phyloP scores from a whole-genome alignment of 64 coral and sea anemone species.

The Exaiptasia diaphana region DNA sequence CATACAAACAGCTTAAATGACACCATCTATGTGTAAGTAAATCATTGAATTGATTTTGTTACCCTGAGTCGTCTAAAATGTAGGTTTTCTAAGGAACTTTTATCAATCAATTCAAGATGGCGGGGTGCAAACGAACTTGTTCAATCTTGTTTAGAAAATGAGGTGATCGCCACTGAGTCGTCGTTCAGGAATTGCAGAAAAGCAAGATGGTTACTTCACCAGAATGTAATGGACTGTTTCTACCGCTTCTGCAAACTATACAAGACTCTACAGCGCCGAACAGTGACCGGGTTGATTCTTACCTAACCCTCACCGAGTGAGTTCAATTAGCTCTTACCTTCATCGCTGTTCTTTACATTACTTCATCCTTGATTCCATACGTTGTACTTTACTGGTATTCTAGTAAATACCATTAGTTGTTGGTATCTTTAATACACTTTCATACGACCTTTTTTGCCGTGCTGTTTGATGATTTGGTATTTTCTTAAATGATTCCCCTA shows the following conservation, averaged over 20 bases:
- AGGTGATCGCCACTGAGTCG: background rate
- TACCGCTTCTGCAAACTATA: constrained; percentile 44
- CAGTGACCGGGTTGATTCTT: constrained; percentile 39
- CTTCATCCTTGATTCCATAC: too few relatives aligned
- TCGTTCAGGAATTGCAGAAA: background rate
- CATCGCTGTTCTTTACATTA: too few relatives aligned
- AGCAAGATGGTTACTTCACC: constrained; percentile 61
- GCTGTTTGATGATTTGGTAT: too few relatives aligned
- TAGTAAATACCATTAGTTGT: background rate
- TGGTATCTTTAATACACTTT: too few relatives aligned
- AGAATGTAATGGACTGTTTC: constrained; percentile 36
- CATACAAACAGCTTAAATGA: too few relatives aligned
- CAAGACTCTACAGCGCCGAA: constrained; percentile 35
- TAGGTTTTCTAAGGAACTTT: background rate
- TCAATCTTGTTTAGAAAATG: background rate
- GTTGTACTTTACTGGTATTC: too few relatives aligned
- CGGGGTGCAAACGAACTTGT: background rate
- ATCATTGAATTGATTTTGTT: background rate
- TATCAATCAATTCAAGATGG: constrained; percentile 3
- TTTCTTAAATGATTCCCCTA: too few relatives aligned
- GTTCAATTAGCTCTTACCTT: background rate
- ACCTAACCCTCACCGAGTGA: constrained; percentile 55
- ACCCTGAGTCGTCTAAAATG: background rate
- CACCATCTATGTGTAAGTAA: too few relatives aligned
- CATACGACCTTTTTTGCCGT: too few relatives aligned